phyloP scores from a whole-genome alignment of 2,888 invertebrate species.

The Gari tellinella region DNA sequence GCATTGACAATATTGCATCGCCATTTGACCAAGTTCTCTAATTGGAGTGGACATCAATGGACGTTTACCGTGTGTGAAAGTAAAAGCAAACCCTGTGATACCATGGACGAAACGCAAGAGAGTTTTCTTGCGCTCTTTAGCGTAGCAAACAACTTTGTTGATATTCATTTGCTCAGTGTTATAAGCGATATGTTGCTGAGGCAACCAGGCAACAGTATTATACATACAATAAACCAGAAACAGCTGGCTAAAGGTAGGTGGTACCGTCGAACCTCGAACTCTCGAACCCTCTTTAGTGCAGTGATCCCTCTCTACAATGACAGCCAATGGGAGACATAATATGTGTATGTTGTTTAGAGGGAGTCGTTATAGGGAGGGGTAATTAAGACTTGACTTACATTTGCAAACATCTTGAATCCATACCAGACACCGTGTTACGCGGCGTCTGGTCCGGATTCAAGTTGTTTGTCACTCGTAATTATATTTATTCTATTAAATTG shows the following conservation, averaged over 20 bases:
- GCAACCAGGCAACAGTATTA: slow-evolving; percentile 5
- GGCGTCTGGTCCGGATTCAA: too few relatives aligned
- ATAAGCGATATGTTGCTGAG: not conserved
- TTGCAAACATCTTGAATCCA: too few relatives aligned
- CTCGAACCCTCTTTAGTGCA: too few relatives aligned
- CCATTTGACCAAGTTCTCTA: slow-evolving; percentile 15
- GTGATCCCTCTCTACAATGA: too few relatives aligned
- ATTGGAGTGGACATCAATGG: slow-evolving; percentile 12
- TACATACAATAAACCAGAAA: slow-evolving; percentile 14
- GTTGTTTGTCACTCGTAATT: too few relatives aligned
- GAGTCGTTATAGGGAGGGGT: too few relatives aligned
- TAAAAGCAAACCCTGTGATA: not conserved
- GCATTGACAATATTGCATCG: slow-evolving; percentile 1
- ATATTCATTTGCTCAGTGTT: slow-evolving; percentile 8
- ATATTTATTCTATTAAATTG: too few relatives aligned
- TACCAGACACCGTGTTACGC: too few relatives aligned
- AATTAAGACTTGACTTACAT: too few relatives aligned
- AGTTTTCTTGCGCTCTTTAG: slow-evolving; percentile 20
- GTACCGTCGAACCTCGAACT: too few relatives aligned
- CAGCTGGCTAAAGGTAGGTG: slow-evolving; percentile 24
- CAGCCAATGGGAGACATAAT: too few relatives aligned
- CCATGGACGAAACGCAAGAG: slow-evolving; percentile 8
- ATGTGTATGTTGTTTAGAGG: too few relatives aligned
- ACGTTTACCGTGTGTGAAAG: slow-evolving; percentile 12
- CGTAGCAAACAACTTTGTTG: slow-evolving; percentile 15